Percentiles rank a stretch among this genome's conserved stretches.
phyloP scores from a whole-genome alignment of 92 coral and sea anemone genomes.

The Porites cylindrica region DNA sequence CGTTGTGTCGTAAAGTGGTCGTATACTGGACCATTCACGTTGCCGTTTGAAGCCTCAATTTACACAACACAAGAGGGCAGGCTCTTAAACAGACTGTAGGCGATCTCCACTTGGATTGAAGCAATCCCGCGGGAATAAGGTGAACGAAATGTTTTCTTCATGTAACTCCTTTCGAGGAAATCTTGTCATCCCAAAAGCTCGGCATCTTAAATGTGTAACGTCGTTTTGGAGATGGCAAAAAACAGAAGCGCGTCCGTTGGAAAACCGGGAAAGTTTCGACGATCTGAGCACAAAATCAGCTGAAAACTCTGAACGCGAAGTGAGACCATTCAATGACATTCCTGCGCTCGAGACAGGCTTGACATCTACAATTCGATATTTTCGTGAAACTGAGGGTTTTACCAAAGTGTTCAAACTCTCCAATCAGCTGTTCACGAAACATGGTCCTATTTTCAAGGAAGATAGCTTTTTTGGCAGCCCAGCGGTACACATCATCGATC shows the following conservation, averaged over 20 bases:
- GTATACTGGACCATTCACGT: too few species aligned
- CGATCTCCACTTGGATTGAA: too few species aligned
- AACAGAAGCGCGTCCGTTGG: not conserved
- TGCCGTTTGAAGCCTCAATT: too few species aligned
- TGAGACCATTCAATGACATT: not conserved
- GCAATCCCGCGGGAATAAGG: too few species aligned
- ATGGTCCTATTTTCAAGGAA: conserved; percentile 74
- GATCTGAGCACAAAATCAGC: not conserved
- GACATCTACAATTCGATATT: not conserved
- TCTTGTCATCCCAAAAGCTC: not conserved
- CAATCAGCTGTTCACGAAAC: conserved; percentile 44
- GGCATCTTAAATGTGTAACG: not conserved
- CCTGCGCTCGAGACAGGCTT: not conserved
- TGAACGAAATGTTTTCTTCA: not conserved
- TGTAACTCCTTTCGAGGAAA: not conserved
- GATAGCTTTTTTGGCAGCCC: conserved; percentile 32
- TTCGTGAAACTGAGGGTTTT: conserved; percentile 28
- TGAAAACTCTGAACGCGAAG: not conserved
- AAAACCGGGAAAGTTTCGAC: not conserved
- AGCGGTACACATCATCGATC: conserved; percentile 64
- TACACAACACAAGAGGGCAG: too few species aligned
- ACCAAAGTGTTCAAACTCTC: conserved; percentile 16
- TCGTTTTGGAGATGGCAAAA: not conserved
- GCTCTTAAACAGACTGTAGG: too few species aligned
- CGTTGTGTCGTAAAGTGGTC: too few species aligned